Percentiles rank a stretch among this genome's conserved stretches.
These are phyloP conservation scores for Drosophila paulistorum DNA, from an alignment of 1,140 invertebrate species.

Conservation along the genomic window DNA sequence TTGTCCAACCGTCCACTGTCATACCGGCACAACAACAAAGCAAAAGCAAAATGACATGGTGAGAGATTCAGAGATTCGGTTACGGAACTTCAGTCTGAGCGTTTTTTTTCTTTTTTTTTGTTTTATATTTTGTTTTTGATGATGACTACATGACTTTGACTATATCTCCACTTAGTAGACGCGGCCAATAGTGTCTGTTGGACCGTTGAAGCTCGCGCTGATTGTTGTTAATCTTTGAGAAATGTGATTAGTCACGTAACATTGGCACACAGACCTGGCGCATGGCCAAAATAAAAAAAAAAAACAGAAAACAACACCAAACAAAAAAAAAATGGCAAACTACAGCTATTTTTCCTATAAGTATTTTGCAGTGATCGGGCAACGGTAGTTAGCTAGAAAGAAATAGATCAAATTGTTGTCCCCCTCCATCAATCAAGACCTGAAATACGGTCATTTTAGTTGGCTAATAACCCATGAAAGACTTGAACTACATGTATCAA, in stretches of 20 bases:
- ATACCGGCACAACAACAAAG: slow-evolving; percentile 57
- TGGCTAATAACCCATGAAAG: background rate
- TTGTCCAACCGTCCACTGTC: background rate
- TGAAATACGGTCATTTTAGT: background rate
- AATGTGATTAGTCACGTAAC: slow-evolving; percentile 81
- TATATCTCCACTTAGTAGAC: slow-evolving; percentile 12
- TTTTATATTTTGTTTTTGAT: slow-evolving; percentile 41
- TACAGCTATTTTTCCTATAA: slow-evolving; percentile 5
- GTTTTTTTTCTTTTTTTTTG: slow-evolving; percentile 30
- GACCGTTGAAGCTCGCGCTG: slow-evolving; percentile 61
- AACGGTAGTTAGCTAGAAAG: background rate
- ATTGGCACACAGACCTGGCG: slow-evolving; percentile 61
- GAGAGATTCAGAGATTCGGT: slow-evolving; percentile 65
- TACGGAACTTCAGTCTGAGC: slow-evolving; percentile 69
- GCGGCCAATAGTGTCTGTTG: slow-evolving; percentile 33
- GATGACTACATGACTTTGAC: slow-evolving; percentile 59
- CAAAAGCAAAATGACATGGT: slow-evolving; percentile 1
- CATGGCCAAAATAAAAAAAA: slow-evolving; percentile 8
- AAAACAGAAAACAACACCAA: background rate
- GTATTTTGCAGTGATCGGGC: slow-evolving; percentile 8
- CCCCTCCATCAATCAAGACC: background rate
- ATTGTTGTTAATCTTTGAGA: slow-evolving; percentile 75
- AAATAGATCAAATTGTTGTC: slow-evolving; percentile 20
- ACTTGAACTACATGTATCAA: background rate
- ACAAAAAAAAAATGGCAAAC: background rate